A percentile compares a stretch with the other conserved stretches of the same genome.
These are phyloP conservation scores for Hydrolagus affinis DNA, from an alignment of 2,113 vertebrate genomes.

Conservation along the genomic window DNA sequence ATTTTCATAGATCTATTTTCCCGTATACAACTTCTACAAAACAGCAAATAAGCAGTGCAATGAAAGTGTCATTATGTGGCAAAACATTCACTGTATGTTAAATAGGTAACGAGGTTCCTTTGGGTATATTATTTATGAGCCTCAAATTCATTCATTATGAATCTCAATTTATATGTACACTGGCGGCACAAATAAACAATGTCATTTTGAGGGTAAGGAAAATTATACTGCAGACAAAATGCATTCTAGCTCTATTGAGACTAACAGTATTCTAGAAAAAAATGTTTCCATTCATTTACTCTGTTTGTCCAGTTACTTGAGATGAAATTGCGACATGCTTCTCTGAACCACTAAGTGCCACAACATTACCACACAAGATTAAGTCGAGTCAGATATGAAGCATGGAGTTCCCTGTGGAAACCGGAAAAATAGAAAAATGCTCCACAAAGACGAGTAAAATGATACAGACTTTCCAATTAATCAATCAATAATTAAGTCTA, in stretches of 20 bases:
- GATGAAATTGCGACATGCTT: background rate
- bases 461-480: background rate
- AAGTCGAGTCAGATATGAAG: background rate
- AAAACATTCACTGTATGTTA: background rate
- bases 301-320: background rate
- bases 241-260: background rate
- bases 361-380: background rate
- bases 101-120: background rate
- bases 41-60: background rate
- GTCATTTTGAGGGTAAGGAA: background rate
- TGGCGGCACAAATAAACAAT: background rate
- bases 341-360: background rate
- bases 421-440: background rate
- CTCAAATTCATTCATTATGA: background rate
- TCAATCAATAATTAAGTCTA: constrained; percentile 7
- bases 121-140: background rate
- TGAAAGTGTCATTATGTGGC: background rate
- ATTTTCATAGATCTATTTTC: background rate
- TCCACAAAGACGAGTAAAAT: background rate
- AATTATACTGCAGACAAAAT: background rate
- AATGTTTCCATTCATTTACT: background rate
- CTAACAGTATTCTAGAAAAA: background rate
- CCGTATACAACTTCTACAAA: background rate
- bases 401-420: background rate
- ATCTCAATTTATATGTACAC: background rate